Percentiles rank a stretch among this genome's conserved stretches.
Conservation (phyloP, 2,113 vertebrate species). For the Dissostichus mawsoni region DNA sequence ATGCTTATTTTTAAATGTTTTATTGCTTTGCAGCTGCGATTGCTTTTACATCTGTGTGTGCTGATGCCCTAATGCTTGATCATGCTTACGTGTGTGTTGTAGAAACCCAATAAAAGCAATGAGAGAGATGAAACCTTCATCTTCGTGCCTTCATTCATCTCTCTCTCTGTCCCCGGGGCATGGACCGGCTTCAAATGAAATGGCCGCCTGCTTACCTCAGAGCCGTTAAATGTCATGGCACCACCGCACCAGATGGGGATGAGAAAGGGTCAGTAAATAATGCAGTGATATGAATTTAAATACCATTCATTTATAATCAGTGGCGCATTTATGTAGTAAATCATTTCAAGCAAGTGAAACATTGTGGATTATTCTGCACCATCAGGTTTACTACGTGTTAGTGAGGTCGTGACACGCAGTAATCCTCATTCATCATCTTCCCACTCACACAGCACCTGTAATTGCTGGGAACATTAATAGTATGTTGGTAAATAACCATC, state of each 20-base stretch:
- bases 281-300: conserved; percentile 56
- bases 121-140: conserved; percentile 39
- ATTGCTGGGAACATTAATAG: conserved; percentile 29
- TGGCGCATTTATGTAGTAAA: conserved; percentile 22
- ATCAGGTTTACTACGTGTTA: background rate
- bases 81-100: conserved; percentile 25
- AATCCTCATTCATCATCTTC: conserved; percentile 15
- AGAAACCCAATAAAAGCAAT: conserved; percentile 42
- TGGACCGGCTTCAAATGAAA: conserved; percentile 59
- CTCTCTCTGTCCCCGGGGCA: conserved; percentile 39
- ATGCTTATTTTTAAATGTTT: conserved; percentile 12
- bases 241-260: conserved; percentile 62
- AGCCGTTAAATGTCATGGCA: conserved; percentile 74
- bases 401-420: background rate
- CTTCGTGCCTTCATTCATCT: conserved; percentile 54
- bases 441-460: conserved; percentile 24
- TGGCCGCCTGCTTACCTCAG: conserved; percentile 51
- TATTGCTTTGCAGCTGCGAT: background rate
- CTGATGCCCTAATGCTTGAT: conserved; percentile 27
- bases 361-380: conserved; percentile 1
- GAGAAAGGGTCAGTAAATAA: conserved; percentile 67
- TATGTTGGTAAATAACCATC: conserved; percentile 5
- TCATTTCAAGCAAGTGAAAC: background rate
- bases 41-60: background rate
- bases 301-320: conserved; percentile 47